Percentiles rank a stretch among this genome's conserved stretches.
These are phyloP conservation scores for Apotomis capreana DNA, from an alignment of 2,888 invertebrate genomes.

Conservation along the genomic window DNA sequence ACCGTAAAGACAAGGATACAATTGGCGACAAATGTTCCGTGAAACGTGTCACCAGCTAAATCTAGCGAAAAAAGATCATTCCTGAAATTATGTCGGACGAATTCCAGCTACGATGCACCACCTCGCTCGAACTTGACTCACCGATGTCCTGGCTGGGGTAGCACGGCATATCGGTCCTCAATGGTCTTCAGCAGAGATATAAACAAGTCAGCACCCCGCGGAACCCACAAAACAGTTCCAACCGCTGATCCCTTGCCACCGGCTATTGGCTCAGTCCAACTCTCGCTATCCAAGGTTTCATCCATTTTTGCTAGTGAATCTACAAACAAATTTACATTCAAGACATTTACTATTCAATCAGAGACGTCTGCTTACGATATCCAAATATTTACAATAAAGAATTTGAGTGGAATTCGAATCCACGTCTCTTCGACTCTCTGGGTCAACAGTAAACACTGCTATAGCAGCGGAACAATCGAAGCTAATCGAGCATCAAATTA, in stretches of 20 bases:
- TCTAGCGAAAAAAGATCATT: too few relatives aligned
- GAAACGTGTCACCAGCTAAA: too few relatives aligned
- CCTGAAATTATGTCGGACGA: too few relatives aligned
- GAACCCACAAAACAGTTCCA: constrained; percentile 89
- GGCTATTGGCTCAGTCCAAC: constrained; percentile 87
- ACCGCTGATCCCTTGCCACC: constrained; percentile 71
- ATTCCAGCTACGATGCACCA: constrained; percentile 1
- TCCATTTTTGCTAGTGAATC: constrained; percentile 97
- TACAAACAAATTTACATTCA: constrained; percentile 60
- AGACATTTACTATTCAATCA: neutral
- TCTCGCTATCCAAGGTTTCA: constrained; percentile 89
- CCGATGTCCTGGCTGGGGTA: constrained; percentile 94
- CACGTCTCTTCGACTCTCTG: too few relatives aligned
- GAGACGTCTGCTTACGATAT: too few relatives aligned
- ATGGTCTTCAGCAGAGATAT: constrained; percentile 93
- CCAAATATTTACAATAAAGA: too few relatives aligned
- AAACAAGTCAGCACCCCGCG: constrained; percentile 95
- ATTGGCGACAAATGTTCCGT: too few relatives aligned
- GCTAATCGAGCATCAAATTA: too few relatives aligned
- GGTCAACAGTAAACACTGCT: too few relatives aligned
- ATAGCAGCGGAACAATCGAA: too few relatives aligned
- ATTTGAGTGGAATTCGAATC: too few relatives aligned
- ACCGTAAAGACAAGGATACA: too few relatives aligned
- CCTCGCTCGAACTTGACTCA: constrained; percentile 51
- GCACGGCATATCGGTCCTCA: constrained; percentile 91